Evolutionary conservation across 2,888 invertebrate species (phyloP).

Genomic region (Hemaris fuciformis): DNA sequence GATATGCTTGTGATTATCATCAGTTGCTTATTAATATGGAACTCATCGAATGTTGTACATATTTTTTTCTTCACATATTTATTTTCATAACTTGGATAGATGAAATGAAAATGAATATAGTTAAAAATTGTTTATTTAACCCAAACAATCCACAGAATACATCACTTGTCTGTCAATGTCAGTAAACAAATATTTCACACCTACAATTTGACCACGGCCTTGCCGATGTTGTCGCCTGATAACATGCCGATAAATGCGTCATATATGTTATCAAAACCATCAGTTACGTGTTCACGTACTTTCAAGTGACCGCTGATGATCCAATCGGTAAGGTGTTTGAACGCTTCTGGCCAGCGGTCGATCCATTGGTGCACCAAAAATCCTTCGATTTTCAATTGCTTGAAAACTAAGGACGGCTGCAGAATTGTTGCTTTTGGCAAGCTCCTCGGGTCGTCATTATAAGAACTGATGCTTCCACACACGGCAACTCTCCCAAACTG

Average conservation of each 20-base stretch:
- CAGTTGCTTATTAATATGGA: constrained; percentile 63
- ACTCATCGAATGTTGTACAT: constrained; percentile 57
- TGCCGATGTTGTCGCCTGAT: constrained; percentile 85
- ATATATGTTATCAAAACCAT: constrained; percentile 86
- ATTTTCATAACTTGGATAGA: too few species aligned
- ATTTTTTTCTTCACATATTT: not conserved
- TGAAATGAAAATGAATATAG: too few species aligned
- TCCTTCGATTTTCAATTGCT: constrained; percentile 84
- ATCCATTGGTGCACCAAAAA: constrained; percentile 78
- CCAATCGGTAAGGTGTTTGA: constrained; percentile 81
- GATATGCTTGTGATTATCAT: constrained; percentile 58
- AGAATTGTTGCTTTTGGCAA: constrained; percentile 63
- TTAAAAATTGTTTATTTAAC: too few species aligned
- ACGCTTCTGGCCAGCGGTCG: constrained; percentile 81
- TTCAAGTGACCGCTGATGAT: constrained; percentile 85
- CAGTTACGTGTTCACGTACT: constrained; percentile 83
- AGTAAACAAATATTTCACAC: not conserved
- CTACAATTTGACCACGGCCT: constrained; percentile 84
- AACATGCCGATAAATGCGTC: constrained; percentile 85
- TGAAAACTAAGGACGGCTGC: constrained; percentile 78
- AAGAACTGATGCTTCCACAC: constrained; percentile 59
- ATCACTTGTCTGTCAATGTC: too few species aligned
- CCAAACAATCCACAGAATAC: not conserved
- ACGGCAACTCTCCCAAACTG: constrained; percentile 81
- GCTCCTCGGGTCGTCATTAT: constrained; percentile 46